Evolutionary conservation across 1,140 invertebrate genomes (phyloP).

Genomic region (Pseudomyrmex sp.): DNA sequence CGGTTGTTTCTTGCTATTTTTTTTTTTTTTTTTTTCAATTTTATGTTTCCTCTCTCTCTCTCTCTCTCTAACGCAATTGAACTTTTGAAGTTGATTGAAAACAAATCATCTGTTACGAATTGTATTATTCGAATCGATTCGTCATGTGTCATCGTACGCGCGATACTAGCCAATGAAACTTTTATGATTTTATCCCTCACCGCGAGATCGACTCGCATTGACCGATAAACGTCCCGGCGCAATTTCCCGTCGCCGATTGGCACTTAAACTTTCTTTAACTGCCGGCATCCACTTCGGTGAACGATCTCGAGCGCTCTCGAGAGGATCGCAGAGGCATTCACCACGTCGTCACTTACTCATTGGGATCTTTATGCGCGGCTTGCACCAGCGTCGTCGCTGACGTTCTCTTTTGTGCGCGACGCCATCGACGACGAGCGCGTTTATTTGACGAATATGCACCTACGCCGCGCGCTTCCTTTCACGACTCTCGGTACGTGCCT

Average conservation of each 20-base stretch:
- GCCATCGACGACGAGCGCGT: constrained; percentile 37
- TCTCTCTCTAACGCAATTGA: too few species aligned
- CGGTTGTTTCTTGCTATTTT: not conserved
- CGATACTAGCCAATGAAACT: not conserved
- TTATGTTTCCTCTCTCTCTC: not conserved
- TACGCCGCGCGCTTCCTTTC: constrained; percentile 57
- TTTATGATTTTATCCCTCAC: not conserved
- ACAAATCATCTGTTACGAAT: not conserved
- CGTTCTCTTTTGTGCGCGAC: constrained; percentile 39
- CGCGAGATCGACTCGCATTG: constrained; percentile 39
- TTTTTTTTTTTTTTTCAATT: not conserved
- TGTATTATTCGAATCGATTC: not conserved
- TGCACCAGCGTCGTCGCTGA: constrained; percentile 41
- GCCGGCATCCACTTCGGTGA: constrained; percentile 58
- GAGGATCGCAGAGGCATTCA: constrained; percentile 30
- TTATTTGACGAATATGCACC: constrained; percentile 65
- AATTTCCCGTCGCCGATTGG: constrained; percentile 54
- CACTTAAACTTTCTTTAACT: constrained; percentile 58
- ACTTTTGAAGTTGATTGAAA: not conserved
- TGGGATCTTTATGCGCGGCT: constrained; percentile 55
- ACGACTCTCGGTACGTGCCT: constrained; percentile 65
- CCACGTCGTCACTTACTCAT: constrained; percentile 65
- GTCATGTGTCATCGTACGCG: not conserved
- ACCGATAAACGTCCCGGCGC: constrained; percentile 40
- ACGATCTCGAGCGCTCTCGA: constrained; percentile 55